Conservation (phyloP, 2,113 vertebrate species). For the Protobothrops mucrosquamatus region DNA sequence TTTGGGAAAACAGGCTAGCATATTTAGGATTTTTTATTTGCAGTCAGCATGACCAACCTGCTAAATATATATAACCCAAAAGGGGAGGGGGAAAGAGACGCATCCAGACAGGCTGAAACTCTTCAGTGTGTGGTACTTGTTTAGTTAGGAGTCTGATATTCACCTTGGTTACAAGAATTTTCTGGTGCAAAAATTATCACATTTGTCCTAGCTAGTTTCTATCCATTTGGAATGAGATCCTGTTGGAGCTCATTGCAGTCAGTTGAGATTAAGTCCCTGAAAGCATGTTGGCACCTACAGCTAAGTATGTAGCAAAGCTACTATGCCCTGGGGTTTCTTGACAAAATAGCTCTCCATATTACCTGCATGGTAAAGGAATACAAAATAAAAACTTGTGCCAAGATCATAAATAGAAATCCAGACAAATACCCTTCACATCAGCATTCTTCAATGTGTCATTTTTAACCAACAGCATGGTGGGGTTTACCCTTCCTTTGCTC, state of each 20-base stretch:
- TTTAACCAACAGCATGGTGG: constrained; percentile 55
- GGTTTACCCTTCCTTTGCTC: constrained; percentile 54
- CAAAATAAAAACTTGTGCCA: not conserved
- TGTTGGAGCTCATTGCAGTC: not conserved
- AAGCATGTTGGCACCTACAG: not conserved
- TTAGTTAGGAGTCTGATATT: not conserved
- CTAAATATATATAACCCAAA: not conserved
- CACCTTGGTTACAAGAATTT: not conserved
- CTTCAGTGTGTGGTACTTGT: not conserved
- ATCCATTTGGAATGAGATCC: not conserved
- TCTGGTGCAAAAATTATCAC: not conserved
- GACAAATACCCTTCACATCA: not conserved
- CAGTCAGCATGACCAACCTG: not conserved
- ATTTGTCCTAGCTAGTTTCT: not conserved
- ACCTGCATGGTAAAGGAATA: not conserved
- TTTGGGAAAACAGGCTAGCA: not conserved
- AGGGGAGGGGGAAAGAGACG: not conserved
- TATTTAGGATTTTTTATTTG: not conserved
- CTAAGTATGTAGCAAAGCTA: not conserved
- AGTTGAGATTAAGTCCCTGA: not conserved
- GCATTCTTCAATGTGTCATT: not conserved
- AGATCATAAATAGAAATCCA: not conserved
- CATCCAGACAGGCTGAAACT: not conserved
- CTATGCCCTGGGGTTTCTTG: not conserved
- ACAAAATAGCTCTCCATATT: not conserved